phyloP scores from a whole-genome alignment of 1,140 invertebrate genomes.

The Diachasma alloeum region DNA sequence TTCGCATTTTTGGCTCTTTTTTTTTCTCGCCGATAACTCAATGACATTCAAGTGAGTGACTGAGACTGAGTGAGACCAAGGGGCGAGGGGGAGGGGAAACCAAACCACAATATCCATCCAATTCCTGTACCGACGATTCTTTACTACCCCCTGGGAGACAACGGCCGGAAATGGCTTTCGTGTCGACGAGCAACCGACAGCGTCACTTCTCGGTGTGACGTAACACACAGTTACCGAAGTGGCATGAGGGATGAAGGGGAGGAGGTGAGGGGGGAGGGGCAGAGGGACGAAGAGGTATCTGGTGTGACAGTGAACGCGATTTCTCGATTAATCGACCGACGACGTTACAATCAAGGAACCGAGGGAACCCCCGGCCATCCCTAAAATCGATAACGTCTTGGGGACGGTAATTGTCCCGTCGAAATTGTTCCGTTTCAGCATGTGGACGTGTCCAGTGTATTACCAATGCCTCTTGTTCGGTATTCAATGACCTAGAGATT shows the following conservation, averaged over 20 bases:
- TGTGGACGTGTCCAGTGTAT: not conserved
- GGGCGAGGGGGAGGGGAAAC: not conserved
- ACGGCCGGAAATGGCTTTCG: conserved; percentile 24
- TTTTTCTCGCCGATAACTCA: not conserved
- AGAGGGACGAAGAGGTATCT: conserved; percentile 14
- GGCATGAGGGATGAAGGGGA: not conserved
- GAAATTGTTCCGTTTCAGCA: conserved; percentile 17
- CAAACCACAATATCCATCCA: conserved; percentile 8
- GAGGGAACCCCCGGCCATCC: not conserved
- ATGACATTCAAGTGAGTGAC: not conserved
- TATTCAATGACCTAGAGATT: not conserved
- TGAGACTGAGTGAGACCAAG: not conserved
- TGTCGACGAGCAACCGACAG: conserved; percentile 13
- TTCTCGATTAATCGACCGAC: conserved; percentile 27
- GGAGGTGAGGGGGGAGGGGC: conserved; percentile 2
- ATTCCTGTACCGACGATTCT: conserved; percentile 9
- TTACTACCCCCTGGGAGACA: conserved; percentile 16
- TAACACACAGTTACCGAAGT: not conserved
- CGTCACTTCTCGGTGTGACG: conserved; percentile 25
- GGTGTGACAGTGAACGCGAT: conserved; percentile 23
- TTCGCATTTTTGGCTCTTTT: not conserved
- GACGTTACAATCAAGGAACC: conserved; percentile 8
- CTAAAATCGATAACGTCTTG: conserved; percentile 25
- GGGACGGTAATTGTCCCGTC: conserved; percentile 21
- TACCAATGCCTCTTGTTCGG: not conserved